Percentiles rank a stretch among this genome's conserved stretches.
phyloP scores from a whole-genome alignment of 2,113 vertebrate species.

The Naja naja region DNA sequence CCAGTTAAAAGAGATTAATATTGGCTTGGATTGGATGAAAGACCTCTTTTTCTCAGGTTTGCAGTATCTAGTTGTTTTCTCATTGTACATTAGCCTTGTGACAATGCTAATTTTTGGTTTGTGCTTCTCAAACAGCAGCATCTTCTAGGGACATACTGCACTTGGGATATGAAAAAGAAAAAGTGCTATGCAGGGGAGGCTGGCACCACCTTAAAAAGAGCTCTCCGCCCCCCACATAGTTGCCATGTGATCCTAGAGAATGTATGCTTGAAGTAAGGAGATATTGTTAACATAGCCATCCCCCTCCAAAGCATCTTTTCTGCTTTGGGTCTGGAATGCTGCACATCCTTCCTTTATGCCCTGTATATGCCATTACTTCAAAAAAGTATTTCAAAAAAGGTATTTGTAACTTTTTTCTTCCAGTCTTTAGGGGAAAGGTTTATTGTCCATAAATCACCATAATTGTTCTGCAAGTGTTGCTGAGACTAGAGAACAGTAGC shows the following conservation, averaged over 20 bases:
- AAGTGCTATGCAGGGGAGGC: background rate
- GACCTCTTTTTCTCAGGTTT: background rate
- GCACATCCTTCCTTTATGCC: background rate
- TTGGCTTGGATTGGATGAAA: background rate
- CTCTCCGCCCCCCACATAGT: background rate
- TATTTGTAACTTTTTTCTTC: background rate
- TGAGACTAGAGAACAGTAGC: background rate
- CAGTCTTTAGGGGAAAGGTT: background rate
- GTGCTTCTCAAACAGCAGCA: background rate
- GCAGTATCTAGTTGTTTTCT: background rate
- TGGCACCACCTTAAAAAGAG: background rate
- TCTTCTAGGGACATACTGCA: background rate
- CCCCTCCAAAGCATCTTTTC: background rate
- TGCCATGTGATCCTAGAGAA: background rate
- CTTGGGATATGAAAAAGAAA: background rate
- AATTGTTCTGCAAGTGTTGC: background rate
- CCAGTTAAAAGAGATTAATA: background rate
- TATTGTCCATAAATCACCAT: background rate
- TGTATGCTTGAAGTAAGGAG: background rate
- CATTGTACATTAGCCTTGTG: background rate
- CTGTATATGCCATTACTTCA: background rate
- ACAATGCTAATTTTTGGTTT: background rate
- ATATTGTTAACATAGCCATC: background rate
- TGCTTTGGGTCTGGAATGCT: background rate
- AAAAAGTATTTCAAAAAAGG: too few species aligned